phyloP scores from a whole-genome alignment of 30 jellyfish, hydroid and myxozoan genomes.

The Hydra vulgaris region DNA sequence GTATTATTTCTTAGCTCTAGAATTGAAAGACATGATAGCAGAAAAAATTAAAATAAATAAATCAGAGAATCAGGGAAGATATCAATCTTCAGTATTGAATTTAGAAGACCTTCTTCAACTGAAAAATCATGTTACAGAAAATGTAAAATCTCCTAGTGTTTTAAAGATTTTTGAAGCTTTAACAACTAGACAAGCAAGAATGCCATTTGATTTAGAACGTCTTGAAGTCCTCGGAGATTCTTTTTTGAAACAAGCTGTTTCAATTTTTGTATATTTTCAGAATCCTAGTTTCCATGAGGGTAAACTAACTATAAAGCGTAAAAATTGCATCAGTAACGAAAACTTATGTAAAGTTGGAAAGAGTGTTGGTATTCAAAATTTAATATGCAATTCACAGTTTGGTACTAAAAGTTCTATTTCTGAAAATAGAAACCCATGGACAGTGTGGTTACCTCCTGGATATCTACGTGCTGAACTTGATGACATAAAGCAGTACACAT shows the following conservation, averaged over 20 bases:
- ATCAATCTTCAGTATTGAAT: neutral
- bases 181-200: slow-evolving; percentile 61
- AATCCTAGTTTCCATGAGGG: slow-evolving; percentile 58
- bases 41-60: neutral
- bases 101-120: neutral
- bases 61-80: neutral
- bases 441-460: slow-evolving; percentile 81
- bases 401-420: slow-evolving; percentile 33
- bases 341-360: slow-evolving; percentile 36
- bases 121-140: neutral
- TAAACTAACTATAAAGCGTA: slow-evolving; percentile 44
- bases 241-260: slow-evolving; percentile 54
- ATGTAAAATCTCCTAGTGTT: neutral
- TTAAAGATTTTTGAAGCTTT: slow-evolving; percentile 22
- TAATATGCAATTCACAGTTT: slow-evolving; percentile 45
- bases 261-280: slow-evolving; percentile 40
- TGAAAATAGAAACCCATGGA: slow-evolving; percentile 7
- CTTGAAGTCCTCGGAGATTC: slow-evolving; percentile 82
- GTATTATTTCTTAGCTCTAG: slow-evolving; percentile 39
- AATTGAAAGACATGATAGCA: slow-evolving; percentile 17
- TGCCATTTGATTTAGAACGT: slow-evolving; percentile 68
- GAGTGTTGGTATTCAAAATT: slow-evolving; percentile 9
- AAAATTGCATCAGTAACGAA: slow-evolving; percentile 40
- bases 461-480: slow-evolving; percentile 4
- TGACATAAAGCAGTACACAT: neutral